Base-by-base conservation (phyloP, 1,140 invertebrate species). In the Kradibia gibbosae region DNA sequence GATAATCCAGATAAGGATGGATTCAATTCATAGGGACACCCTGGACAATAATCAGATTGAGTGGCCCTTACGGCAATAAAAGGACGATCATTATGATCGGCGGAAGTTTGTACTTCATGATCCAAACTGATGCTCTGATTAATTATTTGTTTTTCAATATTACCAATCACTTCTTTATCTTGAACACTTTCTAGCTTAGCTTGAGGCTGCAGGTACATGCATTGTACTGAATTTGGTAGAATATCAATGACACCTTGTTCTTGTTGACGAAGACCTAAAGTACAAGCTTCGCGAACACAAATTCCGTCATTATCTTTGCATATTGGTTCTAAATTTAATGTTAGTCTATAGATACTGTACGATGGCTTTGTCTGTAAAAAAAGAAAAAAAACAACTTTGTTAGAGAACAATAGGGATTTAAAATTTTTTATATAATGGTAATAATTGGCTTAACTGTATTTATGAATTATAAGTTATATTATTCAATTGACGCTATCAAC, bases 21-120 rank as follows among this genome's bases (percentile, higher is more conserved):
- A 83, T 91, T 91, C 8, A 91, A 39, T 20, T 91, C 89, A 50
- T 87, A 90, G 3, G 90, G 91, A 83, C 91, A 91, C 42, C 89
- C 89, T 8, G 90, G 88, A 83, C 90, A 91, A 74, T 90, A 91
- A 5, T 85, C 85, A 0, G 85, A 81, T 39, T 78, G 84, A 3
- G 84, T 80, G 15, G 88, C 86, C 70, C 85, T 86, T 20, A 89
- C 86, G 4, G 90, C 89, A 8, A 91, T 87, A 25, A 91, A 90
- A 0, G 88, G 87, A 50, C 85, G 86, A 60, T 90, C 86, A 31
- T 86, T 87, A 15, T 88, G 85, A 48, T 90, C 87, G 0, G 84
- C 75, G 3, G 83, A 81, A 10, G 84, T 84, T 48, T 90, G 85
- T 39, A 90, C 84, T 34, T 90, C 89, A 76, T 89, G 87, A 80